These are phyloP conservation scores for Ochotona princeps DNA, from an alignment of 2,113 vertebrate genomes.

Conservation along the genomic window DNA sequence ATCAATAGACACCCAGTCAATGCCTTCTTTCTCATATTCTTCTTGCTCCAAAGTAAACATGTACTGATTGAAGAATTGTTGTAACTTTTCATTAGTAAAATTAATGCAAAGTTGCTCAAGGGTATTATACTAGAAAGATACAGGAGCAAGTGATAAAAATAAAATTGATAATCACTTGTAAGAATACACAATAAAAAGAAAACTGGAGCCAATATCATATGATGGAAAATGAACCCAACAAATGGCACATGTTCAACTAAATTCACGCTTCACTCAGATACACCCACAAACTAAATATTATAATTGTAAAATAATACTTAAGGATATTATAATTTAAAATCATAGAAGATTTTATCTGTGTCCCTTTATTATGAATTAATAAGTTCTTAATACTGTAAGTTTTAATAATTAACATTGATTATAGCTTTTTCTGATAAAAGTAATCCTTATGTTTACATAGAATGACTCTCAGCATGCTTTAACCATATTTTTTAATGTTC, in stretches of 20 bases:
- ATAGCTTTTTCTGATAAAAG: slow-evolving; percentile 23
- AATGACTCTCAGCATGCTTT: neutral
- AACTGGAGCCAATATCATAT: neutral
- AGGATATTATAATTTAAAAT: slow-evolving; percentile 10
- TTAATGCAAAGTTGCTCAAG: slow-evolving; percentile 95
- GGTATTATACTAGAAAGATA: slow-evolving; percentile 88
- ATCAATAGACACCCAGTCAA: slow-evolving; percentile 91
- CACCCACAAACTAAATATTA: neutral
- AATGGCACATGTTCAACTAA: slow-evolving; percentile 14
- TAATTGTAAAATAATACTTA: neutral
- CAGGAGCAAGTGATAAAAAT: slow-evolving; percentile 45
- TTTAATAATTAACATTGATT: slow-evolving; percentile 33
- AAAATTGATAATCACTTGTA: slow-evolving; percentile 4
- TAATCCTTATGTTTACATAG: neutral
- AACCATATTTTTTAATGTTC: slow-evolving; percentile 1
- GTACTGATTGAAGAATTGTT: slow-evolving; percentile 94
- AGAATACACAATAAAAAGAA: slow-evolving; percentile 38
- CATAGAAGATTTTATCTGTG: neutral
- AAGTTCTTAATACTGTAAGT: slow-evolving; percentile 1
- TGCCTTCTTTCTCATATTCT: slow-evolving; percentile 92
- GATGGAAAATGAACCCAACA: neutral
- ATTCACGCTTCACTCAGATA: neutral
- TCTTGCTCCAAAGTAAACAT: slow-evolving; percentile 95
- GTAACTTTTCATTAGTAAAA: slow-evolving; percentile 94
- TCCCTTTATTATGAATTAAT: neutral